These are phyloP conservation scores for Sanderia malayensis DNA, from an alignment of 30 jellyfish, hydroid and myxozoan species.

Conservation along the genomic window DNA sequence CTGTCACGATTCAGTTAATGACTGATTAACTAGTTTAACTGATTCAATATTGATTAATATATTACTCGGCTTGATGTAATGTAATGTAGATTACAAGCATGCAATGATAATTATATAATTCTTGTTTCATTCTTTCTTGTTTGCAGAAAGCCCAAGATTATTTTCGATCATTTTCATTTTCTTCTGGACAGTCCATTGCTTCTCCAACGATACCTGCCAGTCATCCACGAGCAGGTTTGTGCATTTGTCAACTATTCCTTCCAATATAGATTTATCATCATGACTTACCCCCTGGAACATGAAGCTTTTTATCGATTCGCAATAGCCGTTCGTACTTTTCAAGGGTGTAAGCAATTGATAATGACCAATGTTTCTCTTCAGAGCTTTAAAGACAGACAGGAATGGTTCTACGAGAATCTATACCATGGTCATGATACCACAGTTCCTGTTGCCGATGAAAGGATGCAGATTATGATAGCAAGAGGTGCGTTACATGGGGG, in stretches of 20 bases:
- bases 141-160: constrained; percentile 74
- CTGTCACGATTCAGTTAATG: too few relatives aligned
- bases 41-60: too few relatives aligned
- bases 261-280: background rate
- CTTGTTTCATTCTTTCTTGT: background rate
- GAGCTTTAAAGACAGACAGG: constrained; percentile 79
- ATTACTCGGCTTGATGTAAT: too few relatives aligned
- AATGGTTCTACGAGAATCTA: constrained; percentile 87
- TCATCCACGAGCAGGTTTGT: constrained; percentile 82
- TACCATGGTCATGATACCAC: constrained; percentile 40
- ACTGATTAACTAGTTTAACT: too few relatives aligned
- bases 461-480: constrained; percentile 48
- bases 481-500: too few relatives aligned
- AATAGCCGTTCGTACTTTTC: background rate
- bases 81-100: too few relatives aligned
- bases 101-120: too few relatives aligned
- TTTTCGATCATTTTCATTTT: constrained; percentile 81
- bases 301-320: background rate
- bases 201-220: constrained; percentile 71
- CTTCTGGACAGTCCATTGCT: constrained; percentile 73
- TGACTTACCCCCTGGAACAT: background rate
- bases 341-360: background rate
- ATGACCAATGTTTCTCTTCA: constrained; percentile 4
- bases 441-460: constrained; percentile 56
- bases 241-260: background rate